Percentiles rank a stretch among this genome's conserved stretches.
phyloP scores from a whole-genome alignment of 2,888 invertebrate species.

The Polyommatus iphigenia region DNA sequence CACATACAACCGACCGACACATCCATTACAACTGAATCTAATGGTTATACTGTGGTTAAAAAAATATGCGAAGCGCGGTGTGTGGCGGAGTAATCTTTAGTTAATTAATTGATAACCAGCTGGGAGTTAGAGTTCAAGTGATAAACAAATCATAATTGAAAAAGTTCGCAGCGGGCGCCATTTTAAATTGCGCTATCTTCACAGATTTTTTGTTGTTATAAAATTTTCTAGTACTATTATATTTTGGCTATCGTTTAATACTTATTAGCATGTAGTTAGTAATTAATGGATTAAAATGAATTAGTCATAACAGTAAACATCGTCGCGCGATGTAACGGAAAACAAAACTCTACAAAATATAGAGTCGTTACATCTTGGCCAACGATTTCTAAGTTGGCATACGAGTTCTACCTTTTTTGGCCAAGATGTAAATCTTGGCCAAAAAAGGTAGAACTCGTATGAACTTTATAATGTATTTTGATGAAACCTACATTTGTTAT shows the following conservation, averaged over 20 bases:
- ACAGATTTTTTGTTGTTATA: not conserved
- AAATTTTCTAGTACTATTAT: not conserved
- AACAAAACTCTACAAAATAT: not conserved
- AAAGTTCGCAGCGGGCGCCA: not conserved
- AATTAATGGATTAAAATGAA: no score
- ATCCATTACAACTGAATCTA: conserved; percentile 12
- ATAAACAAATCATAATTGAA: conserved; percentile 35
- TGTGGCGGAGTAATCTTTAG: conserved; percentile 37
- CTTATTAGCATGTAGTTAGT: not conserved
- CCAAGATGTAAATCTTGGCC: no score
- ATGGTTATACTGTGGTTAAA: conserved; percentile 6
- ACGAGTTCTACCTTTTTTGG: no score
- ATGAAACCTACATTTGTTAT: not conserved
- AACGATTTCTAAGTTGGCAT: no score
- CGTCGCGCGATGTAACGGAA: no score
- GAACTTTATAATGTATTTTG: not conserved
- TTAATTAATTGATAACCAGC: conserved; percentile 56
- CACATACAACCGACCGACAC: not conserved
- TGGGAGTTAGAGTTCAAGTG: conserved; percentile 48
- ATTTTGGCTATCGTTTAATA: not conserved
- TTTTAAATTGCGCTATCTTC: not conserved
- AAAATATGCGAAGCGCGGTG: conserved; percentile 10
- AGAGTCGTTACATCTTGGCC: not conserved
- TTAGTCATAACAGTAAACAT: no score
- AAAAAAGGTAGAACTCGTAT: not conserved